Percentiles rank a stretch among this genome's conserved stretches.
phyloP scores from a whole-genome alignment of 2,113 vertebrate species.

The Trinectes maculatus region DNA sequence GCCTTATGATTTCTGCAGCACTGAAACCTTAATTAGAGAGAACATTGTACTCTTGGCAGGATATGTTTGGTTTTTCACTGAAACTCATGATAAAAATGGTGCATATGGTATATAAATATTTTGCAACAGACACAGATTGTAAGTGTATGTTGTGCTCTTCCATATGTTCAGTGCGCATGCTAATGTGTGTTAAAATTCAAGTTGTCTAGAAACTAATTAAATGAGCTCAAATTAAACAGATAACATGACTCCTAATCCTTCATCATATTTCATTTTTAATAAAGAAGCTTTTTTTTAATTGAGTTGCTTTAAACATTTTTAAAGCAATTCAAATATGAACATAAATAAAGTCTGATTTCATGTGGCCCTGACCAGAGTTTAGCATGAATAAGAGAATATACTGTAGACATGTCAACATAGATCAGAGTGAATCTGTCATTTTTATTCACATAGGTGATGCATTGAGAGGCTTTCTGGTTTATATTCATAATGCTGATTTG shows the following conservation, averaged over 20 bases:
- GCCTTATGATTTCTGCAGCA: conserved; percentile 55
- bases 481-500: too few relatives aligned
- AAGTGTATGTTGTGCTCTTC: background rate
- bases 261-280: too few relatives aligned
- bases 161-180: conserved; percentile 20
- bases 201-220: too few relatives aligned
- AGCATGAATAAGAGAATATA: conserved; percentile 10
- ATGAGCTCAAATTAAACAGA: too few relatives aligned
- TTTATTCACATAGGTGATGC: background rate
- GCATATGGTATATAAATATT: conserved; percentile 12
- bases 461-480: background rate
- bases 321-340: too few relatives aligned
- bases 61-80: conserved; percentile 23
- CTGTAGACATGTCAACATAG: conserved; percentile 8
- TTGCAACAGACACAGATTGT: background rate
- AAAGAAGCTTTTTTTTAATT: too few relatives aligned
- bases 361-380: conserved; percentile 14
- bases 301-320: too few relatives aligned
- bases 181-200: background rate
- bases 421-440: background rate
- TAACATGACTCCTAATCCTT: too few relatives aligned
- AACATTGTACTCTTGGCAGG: conserved; percentile 7
- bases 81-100: conserved; percentile 17
- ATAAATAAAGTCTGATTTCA: conserved; percentile 22
- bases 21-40: conserved; percentile 28